These are phyloP conservation scores for Drosophila gunungcola DNA, from an alignment of 1,140 invertebrate genomes.

Conservation along the genomic window DNA sequence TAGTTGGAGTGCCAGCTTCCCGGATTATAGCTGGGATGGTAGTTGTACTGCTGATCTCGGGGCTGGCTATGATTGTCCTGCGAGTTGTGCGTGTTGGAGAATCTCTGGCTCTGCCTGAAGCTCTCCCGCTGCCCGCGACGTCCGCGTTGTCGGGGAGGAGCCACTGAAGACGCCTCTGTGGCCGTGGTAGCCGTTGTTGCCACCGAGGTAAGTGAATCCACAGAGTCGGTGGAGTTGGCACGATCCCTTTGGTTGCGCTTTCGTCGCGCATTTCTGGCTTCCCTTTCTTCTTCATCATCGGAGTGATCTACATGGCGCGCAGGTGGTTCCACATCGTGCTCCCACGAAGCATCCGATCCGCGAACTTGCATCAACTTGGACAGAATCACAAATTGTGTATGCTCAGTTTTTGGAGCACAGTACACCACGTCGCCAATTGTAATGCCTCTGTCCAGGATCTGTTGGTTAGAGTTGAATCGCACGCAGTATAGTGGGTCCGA, in stretches of 20 bases:
- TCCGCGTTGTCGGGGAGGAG: conserved; percentile 48
- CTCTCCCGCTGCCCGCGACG: conserved; percentile 52
- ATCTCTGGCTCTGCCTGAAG: conserved; percentile 33
- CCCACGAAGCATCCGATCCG: conserved; percentile 93
- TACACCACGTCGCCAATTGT: conserved; percentile 89
- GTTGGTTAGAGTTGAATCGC: conserved; percentile 91
- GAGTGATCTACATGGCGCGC: conserved; percentile 91
- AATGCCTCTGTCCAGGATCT: conserved; percentile 89
- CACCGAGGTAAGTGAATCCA: conserved; percentile 41
- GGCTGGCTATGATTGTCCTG: conserved; percentile 25
- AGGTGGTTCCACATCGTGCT: conserved; percentile 93
- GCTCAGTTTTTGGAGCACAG: conserved; percentile 90
- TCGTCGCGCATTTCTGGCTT: conserved; percentile 85
- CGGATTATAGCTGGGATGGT: conserved; percentile 76
- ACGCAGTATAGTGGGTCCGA: conserved; percentile 92
- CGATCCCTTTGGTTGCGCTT: conserved; percentile 65
- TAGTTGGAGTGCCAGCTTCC: conserved; percentile 84
- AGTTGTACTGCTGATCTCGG: conserved; percentile 57
- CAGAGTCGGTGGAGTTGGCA: conserved; percentile 62
- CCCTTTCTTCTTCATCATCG: conserved; percentile 93
- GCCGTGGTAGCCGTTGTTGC: conserved; percentile 27
- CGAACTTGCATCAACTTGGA: conserved; percentile 90
- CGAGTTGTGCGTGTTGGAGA: background rate
- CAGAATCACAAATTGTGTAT: conserved; percentile 91
- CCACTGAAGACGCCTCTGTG: conserved; percentile 33